These are phyloP conservation scores for Piscicola geometra DNA, from an alignment of 2,888 invertebrate genomes.

Conservation along the genomic window DNA sequence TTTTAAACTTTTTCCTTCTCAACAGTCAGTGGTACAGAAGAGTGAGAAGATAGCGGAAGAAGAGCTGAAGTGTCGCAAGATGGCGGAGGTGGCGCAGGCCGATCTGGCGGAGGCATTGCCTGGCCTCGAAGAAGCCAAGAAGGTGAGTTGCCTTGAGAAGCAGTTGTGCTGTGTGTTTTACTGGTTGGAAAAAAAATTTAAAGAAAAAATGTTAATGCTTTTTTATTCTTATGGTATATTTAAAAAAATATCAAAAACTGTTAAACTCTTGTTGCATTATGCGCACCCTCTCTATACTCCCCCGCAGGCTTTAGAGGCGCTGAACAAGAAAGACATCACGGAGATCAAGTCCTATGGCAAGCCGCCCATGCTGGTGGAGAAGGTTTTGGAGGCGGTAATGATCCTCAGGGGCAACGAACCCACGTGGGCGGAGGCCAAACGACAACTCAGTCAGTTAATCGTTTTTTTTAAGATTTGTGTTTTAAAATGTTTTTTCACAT, in stretches of 20 bases:
- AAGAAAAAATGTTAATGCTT: not conserved
- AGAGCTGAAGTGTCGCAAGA: conserved; percentile 72
- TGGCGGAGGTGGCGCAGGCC: conserved; percentile 75
- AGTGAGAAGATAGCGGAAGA: conserved; percentile 73
- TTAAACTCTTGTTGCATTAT: too few relatives aligned
- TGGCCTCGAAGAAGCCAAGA: conserved; percentile 75
- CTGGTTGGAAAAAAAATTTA: not conserved
- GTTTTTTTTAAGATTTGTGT: too few relatives aligned
- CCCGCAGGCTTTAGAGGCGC: conserved; percentile 66
- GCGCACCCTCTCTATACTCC: too few relatives aligned
- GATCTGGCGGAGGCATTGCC: conserved; percentile 82
- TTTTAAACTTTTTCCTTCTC: too few relatives aligned
- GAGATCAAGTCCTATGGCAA: conserved; percentile 84
- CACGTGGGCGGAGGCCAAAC: conserved; percentile 80
- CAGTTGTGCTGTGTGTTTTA: too few relatives aligned
- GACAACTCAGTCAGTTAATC: conserved; percentile 68
- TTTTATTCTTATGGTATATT: too few relatives aligned
- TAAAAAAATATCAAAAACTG: too few relatives aligned
- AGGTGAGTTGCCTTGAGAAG: too few relatives aligned
- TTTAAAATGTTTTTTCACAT: not conserved
- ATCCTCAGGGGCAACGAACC: conserved; percentile 73
- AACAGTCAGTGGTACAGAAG: conserved; percentile 63
- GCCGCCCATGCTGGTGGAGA: conserved; percentile 80
- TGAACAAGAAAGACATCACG: conserved; percentile 79
- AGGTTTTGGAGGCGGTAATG: conserved; percentile 79